phyloP scores from a whole-genome alignment of 2,113 vertebrate genomes.

The Macrotis lagotis region DNA sequence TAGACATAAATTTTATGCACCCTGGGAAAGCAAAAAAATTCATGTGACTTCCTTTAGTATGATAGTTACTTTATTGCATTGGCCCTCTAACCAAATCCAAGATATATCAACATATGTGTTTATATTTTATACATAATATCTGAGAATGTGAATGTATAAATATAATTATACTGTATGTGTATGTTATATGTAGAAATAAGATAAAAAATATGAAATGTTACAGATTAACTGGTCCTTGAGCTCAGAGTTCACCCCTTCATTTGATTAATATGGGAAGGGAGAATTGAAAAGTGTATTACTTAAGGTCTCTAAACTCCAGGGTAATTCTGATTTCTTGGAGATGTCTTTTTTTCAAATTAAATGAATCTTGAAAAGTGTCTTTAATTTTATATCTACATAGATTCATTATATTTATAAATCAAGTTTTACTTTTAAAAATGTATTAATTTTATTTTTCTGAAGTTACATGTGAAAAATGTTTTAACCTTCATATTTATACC shows the following conservation, averaged over 20 bases:
- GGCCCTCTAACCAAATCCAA: background rate
- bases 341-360: background rate
- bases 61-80: background rate
- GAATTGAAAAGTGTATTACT: background rate
- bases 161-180: background rate
- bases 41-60: background rate
- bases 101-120: background rate
- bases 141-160: background rate
- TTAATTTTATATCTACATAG: background rate
- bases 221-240: background rate
- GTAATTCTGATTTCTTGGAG: background rate
- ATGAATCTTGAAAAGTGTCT: background rate
- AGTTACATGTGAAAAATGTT: too few relatives aligned
- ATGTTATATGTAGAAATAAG: background rate
- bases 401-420: background rate
- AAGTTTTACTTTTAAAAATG: background rate
- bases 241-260: background rate
- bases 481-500: too few relatives aligned
- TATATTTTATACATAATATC: background rate
- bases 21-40: background rate
- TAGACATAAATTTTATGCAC: background rate
- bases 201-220: background rate
- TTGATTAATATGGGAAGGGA: background rate
- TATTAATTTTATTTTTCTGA: too few relatives aligned
- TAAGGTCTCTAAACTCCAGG: background rate